Percentiles rank a stretch among this genome's conserved stretches.
These are phyloP conservation scores for Rhinogobio ventralis DNA, from an alignment of 2,797 vertebrate genomes.

Conservation along the genomic window DNA sequence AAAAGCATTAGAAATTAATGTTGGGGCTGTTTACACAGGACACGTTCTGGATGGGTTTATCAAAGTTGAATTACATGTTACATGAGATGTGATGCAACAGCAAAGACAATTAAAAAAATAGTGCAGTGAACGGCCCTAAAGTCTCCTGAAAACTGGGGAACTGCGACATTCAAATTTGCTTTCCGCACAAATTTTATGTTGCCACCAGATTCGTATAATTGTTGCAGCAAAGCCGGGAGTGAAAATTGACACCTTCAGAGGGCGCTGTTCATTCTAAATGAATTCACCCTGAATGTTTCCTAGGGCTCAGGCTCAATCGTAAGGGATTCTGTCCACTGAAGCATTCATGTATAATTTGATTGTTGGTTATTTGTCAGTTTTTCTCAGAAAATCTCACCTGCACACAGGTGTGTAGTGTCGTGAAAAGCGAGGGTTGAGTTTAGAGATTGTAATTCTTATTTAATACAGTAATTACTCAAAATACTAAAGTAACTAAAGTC, in stretches of 20 bases:
- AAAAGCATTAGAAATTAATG: neutral
- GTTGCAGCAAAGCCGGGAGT: neutral
- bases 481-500: neutral
- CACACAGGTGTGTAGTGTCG: constrained; percentile 2
- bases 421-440: neutral
- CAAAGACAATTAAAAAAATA: neutral
- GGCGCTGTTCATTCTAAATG: neutral
- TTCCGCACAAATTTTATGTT: neutral
- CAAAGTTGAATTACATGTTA: neutral
- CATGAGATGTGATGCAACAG: neutral
- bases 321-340: neutral
- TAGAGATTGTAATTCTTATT: constrained; percentile 11
- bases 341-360: neutral
- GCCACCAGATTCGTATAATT: neutral
- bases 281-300: neutral
- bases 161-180: neutral
- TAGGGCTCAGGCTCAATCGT: neutral
- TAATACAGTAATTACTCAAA: constrained; percentile 15
- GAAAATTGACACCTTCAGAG: neutral
- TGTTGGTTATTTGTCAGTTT: constrained; percentile 25
- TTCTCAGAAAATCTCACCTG: constrained; percentile 24
- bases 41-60: neutral
- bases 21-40: neutral
- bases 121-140: neutral
- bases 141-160: neutral